Evolutionary conservation across 2,888 invertebrate genomes (phyloP).

Genomic region (Chorisops tibialis): DNA sequence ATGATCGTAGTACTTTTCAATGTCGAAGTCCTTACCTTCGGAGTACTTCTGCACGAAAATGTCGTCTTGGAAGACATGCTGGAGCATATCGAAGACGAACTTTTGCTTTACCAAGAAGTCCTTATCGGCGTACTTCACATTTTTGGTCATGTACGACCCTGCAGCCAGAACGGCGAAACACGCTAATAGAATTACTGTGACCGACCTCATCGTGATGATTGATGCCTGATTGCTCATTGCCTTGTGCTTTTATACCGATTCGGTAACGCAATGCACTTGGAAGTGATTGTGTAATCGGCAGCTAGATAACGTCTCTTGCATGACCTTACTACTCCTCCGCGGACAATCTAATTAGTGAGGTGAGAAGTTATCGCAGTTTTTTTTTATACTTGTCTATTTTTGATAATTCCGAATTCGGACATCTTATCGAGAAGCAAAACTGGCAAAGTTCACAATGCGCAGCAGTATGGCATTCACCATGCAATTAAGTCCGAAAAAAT

Average conservation of each 20-base stretch:
- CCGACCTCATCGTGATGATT: slow-evolving; percentile 46
- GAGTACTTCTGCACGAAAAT: slow-evolving; percentile 48
- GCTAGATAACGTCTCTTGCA: neutral
- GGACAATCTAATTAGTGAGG: neutral
- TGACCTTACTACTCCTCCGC: neutral
- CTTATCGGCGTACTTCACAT: slow-evolving; percentile 54
- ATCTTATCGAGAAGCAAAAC: too few species aligned
- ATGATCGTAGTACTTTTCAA: slow-evolving; percentile 59
- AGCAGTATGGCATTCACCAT: too few species aligned
- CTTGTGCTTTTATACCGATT: slow-evolving; percentile 14
- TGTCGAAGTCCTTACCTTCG: slow-evolving; percentile 59
- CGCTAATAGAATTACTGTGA: slow-evolving; percentile 41
- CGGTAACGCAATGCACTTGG: neutral
- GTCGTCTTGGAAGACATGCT: slow-evolving; percentile 61
- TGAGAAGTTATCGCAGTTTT: neutral
- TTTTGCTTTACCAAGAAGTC: slow-evolving; percentile 55
- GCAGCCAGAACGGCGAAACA: slow-evolving; percentile 40
- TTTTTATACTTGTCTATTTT: too few species aligned
- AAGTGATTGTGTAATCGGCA: neutral
- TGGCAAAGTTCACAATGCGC: too few species aligned
- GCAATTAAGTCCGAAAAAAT: too few species aligned
- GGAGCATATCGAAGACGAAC: slow-evolving; percentile 56
- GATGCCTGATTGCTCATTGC: slow-evolving; percentile 32
- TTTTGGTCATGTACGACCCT: slow-evolving; percentile 36
- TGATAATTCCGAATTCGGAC: too few species aligned